Evolutionary conservation across 1,140 invertebrate species (phyloP), one percentile per base, ranked within the genome.

Genomic region (Rhizoglyphus robini): DNA sequence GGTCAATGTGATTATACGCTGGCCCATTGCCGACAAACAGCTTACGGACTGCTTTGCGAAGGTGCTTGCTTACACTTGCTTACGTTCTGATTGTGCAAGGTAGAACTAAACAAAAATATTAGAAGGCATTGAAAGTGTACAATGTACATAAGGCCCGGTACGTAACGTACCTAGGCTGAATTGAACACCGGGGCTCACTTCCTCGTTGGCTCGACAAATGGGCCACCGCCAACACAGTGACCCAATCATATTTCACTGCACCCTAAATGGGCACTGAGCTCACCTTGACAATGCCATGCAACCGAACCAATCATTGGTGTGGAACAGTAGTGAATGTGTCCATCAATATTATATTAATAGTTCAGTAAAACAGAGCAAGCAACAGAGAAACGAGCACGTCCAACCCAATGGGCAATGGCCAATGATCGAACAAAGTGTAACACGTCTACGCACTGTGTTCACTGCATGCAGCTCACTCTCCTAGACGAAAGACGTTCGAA

Each of bases 11-110:
- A 54, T 23, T 23, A 11, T 54, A 15, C 51, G 8, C 51, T 5
- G 51, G 51, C 8, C 51, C 51, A 54, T 54, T 5, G 23, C 51
- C 51, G 20, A 54, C 51, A 23, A 15, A 15, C 41, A 15, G 41
- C 41, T 46, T 23, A 15, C 23, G 23, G 23, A 54, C 51, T 20
- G 20, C 36, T 8, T 11, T 41, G 36, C 51, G 51, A 23, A 54
- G 8, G 31, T 23, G 51, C 8, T n/a, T 23, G 23, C 51, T 11
- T 23, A 54, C 51, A 54, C 51, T 54, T 54, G 8, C 51, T 54
- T 23, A 54, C 51, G 51, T 54, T 54, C 51, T 54, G 51, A 54
- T 54, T 54, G 23, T n/a, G n/a, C n/a, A n/a, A n/a, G n/a, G 41
- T 15, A 27, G 51, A 8, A 23, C 8, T 23, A 23, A 54, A 27